Base-by-base conservation (phyloP, 2,888 invertebrate genomes). In the Polymixis flavicincta region DNA sequence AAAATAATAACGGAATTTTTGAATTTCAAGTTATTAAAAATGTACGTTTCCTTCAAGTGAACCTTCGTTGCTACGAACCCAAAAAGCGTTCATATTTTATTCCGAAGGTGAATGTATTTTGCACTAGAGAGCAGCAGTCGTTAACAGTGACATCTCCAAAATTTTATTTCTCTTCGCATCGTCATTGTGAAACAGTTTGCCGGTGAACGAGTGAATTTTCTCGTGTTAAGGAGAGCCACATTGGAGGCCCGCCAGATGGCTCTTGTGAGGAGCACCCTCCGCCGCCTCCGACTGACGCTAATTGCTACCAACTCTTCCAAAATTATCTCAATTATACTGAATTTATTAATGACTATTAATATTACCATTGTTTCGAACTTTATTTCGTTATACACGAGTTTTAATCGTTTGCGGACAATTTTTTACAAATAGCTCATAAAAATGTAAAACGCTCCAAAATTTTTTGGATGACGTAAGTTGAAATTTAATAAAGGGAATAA, bases 181-280 rank as follows among this genome's bases (percentile, higher is more conserved):
- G 82, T 84, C 87, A 87, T 85, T 87, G 72, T 85, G 86, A 87
- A 92, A 91, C 91, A 89, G 90, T 92, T 91, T 86, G 84, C 82
- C 89, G 85, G 86, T 89, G 91, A 91, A 90, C 91, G 86, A 90
- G 89, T 87, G 87, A 89, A 87, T 88, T 88, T 88, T 88, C 91
- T 90, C 92, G 92, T 91, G 91, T 91, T 92, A 92, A 94, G 92
- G 90, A 93, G 94, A 89, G 91, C 89, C 89, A 89, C 92, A 90
- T 94, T 96, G 96, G 96, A 95, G 92, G 86, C 87, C 87, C 91
- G 96, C 96, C 96, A 96, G 96, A 94, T 94, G 93, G 92, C 94
- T 91, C 95, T 94, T 91, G 90, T 89, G 91, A 90, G 90, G 88
- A 94, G 95, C 89, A 92, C 94, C 92, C 94, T 93, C 90, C 83